Base-by-base conservation (phyloP, 2,888 invertebrate genomes). In the Orthosia incerta region DNA sequence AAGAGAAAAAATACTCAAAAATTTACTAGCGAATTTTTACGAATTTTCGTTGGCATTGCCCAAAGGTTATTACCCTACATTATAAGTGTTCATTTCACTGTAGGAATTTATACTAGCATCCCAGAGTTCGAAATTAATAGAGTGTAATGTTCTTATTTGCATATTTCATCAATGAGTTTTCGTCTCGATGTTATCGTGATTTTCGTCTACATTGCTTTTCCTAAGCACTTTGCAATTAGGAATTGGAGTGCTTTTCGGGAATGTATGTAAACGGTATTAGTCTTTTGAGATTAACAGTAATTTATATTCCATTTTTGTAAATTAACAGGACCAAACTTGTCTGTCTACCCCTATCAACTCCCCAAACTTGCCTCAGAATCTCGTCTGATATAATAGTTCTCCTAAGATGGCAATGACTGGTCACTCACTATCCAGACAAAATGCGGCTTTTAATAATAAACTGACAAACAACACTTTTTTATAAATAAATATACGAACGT, bases 71-170 rank as follows among this genome's bases (percentile, higher is more conserved):
- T 80, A 81, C 63, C 72, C 86, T 59, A 31, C 73, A 56, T 86
- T 83, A 71, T 86, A 83, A 87, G 78, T 84, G 80, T 85, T 86
- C 78, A 79, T 85, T 88, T 80, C 73, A 77, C 80, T 76, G 74
- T 71, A 72, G 74, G 61, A 87, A 81, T 86, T 83, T 76, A 80
- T 75, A 78, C 77, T 65, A 67, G 72, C 76, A 76, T 76, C 74
- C 62, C 79, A 68, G 67, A 74, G 79, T 71, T 74, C 67, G 61
- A 82, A 87, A 67, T 86, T 87, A 87, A 87, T 86, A 81, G 88
- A 88, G 87, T 85, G 85, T 85, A 82, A 87, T 76, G 79, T 81
- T 79, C 80, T 82, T 79, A 87, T 86, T 87, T 87, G 87, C 88
- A 87, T 87, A 86, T 85, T 86, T 80, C 76, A 76, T 79, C 74